A percentile compares a stretch with the other conserved stretches of the same genome.
Conservation (phyloP, 2,888 invertebrate genomes). For the Sturmia bella region DNA sequence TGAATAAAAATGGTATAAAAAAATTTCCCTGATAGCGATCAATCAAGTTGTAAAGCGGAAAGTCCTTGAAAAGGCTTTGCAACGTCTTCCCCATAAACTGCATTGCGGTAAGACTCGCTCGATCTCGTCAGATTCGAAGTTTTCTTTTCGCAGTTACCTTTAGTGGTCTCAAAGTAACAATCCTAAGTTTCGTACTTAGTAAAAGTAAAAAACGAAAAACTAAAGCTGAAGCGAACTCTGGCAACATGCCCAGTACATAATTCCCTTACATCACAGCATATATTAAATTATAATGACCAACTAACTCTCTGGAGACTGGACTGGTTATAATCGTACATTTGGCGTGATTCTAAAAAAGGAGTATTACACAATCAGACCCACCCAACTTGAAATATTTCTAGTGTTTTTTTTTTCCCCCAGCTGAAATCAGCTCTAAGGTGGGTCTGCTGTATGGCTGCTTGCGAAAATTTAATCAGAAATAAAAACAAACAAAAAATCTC, state of each 20-base stretch:
- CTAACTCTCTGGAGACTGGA: conserved; percentile 32
- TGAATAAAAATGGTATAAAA: too few species aligned
- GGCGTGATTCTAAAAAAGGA: conserved; percentile 51
- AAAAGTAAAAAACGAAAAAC: background rate
- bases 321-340: conserved; percentile 17
- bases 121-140: too few species aligned
- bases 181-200: background rate
- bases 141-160: too few species aligned
- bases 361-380: conserved; percentile 49
- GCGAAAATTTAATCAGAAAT: conserved; percentile 25
- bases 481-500: conserved; percentile 3
- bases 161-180: background rate
- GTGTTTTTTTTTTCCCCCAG: background rate
- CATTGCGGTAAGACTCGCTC: too few species aligned
- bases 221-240: background rate
- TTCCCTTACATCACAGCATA: conserved; percentile 35
- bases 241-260: conserved; percentile 11
- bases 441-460: conserved; percentile 26
- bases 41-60: too few species aligned
- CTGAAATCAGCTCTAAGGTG: conserved; percentile 34
- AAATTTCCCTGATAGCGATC: too few species aligned
- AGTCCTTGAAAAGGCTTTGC: too few species aligned
- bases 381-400: conserved; percentile 31
- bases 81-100: too few species aligned
- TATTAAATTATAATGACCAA: conserved; percentile 39